A percentile compares a stretch with the other conserved stretches of the same genome.
These are phyloP conservation scores for Drosophila aldrichi DNA, from an alignment of 2,888 invertebrate genomes.

Conservation along the genomic window DNA sequence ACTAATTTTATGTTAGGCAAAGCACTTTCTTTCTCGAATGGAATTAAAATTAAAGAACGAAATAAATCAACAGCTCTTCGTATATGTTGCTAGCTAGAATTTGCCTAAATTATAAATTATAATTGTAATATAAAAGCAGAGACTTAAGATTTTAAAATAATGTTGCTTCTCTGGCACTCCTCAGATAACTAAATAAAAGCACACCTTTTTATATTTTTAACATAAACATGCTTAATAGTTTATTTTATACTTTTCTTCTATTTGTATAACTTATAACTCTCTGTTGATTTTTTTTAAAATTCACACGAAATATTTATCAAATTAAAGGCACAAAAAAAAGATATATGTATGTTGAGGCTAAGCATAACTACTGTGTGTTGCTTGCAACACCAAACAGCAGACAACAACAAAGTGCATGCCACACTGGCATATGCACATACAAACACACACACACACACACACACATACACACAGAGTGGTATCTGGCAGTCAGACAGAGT, in stretches of 20 bases:
- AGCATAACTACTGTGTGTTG: conserved; percentile 38
- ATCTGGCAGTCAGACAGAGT: conserved; percentile 33
- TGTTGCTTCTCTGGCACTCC: no score
- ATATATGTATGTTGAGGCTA: conserved; percentile 28
- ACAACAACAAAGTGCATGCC: not conserved
- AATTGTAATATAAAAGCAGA: no score
- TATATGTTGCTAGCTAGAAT: no score
- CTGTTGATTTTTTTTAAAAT: conserved; percentile 9
- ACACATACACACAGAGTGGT: not conserved
- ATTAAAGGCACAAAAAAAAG: conserved; percentile 20
- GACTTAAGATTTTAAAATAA: no score
- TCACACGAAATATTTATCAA: conserved; percentile 14
- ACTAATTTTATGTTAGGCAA: no score
- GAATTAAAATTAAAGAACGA: no score
- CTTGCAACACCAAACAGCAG: conserved; percentile 17
- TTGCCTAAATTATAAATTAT: no score
- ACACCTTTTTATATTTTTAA: no score
- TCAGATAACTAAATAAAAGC: no score
- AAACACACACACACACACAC: not conserved
- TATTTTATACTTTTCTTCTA: not conserved
- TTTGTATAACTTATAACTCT: not conserved
- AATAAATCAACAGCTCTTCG: no score
- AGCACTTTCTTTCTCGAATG: no score
- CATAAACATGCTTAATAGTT: not conserved
- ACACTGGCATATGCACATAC: not conserved